Base-by-base conservation (phyloP, 2,888 invertebrate genomes). In the Thymelicus acteon region DNA sequence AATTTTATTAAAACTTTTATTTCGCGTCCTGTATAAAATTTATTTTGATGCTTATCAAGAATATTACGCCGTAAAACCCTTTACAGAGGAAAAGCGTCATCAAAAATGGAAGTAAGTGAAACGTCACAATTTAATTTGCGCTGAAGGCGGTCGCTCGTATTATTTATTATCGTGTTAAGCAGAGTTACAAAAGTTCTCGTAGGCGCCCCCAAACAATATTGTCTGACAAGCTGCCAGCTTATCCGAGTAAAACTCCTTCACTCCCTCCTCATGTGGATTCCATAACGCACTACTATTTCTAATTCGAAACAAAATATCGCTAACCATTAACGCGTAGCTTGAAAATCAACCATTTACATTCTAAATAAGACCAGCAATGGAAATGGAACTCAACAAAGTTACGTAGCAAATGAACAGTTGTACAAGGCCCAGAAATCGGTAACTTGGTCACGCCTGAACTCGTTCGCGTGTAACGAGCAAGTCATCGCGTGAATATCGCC, bases 181-280 rank as follows among this genome's bases (percentile, higher is more conserved):
- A 68, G 73, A 67, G 74, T 74, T 74, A 72, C 70, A 71, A 68
- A 72, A 72, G 72, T 74, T 74, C 71, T 57, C 63, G 64, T 37
- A 65, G 65, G 70, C 74, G 64, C 74, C 65, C 57, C 64, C 64
- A 68, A 71, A 74, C 74, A 69, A 71, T 72, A 72, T 74, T 74
- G 72, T 71, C 72, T 74, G 74, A 72, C 72, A 74, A 71, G 71
- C 74, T 69, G 67, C 67, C 74, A 74, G 62, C 71, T 72, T 67
- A 70, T 62, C 68, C 58, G 63, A 72, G 72, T 67, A 40, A 58
- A 71, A 61, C 60, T 60, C 67, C 57, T 67, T 58, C 57, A 57
- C 47, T 48, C 62, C 39, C 37, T n/a, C 19, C 52, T 7, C 60
- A 61, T 65, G 60, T 60, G 40, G n/a, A 52, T 52, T 60, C 49